phyloP scores from a whole-genome alignment of 2,888 invertebrate genomes.

The Eupithecia dodoneata region DNA sequence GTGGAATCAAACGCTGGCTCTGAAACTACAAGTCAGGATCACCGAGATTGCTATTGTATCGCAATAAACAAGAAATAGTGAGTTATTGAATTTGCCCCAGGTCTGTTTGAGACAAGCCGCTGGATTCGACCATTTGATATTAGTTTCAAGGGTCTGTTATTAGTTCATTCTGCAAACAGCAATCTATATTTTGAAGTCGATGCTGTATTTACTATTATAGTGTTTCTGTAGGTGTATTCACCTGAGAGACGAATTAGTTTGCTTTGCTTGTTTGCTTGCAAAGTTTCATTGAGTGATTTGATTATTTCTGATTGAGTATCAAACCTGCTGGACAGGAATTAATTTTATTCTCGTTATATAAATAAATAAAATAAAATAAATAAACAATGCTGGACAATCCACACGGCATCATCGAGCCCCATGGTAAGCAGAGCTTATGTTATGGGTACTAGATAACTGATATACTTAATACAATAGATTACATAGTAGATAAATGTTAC shows the following conservation, averaged over 20 bases:
- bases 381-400: too few relatives aligned
- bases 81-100: slow-evolving; percentile 41
- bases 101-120: slow-evolving; percentile 38
- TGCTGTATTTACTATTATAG: slow-evolving; percentile 13
- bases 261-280: slow-evolving; percentile 16
- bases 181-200: slow-evolving; percentile 36
- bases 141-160: slow-evolving; percentile 36
- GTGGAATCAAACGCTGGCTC: slow-evolving; percentile 7
- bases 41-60: slow-evolving; percentile 41
- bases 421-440: too few relatives aligned
- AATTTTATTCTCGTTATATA: neutral
- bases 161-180: slow-evolving; percentile 40
- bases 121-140: slow-evolving; percentile 27
- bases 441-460: too few relatives aligned
- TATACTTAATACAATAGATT: too few relatives aligned
- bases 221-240: neutral
- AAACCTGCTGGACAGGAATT: neutral
- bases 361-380: too few relatives aligned
- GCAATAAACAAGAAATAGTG: slow-evolving; percentile 42
- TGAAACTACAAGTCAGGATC: slow-evolving; percentile 13
- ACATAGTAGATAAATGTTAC: too few relatives aligned
- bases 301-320: neutral
- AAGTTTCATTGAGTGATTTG: slow-evolving; percentile 10
- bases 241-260: neutral
- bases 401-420: too few relatives aligned